A percentile compares a stretch with the other conserved stretches of the same genome.
Evolutionary conservation across 37 sponge, comb jelly and placozoan genomes (phyloP).

Genomic region (Petrosia ficiformis): DNA sequence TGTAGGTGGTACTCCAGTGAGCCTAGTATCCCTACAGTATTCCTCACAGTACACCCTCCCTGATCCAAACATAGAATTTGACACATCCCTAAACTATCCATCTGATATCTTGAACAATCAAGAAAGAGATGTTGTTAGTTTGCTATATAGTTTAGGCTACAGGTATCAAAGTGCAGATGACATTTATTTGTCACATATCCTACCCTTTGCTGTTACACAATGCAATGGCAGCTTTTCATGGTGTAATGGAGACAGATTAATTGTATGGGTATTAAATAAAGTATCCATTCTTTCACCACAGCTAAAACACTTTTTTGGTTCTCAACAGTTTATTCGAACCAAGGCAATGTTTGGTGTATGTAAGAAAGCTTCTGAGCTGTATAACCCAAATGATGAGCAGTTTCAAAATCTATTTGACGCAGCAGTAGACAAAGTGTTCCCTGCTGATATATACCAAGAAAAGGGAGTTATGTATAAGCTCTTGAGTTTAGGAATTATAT

Average conservation of each 20-base stretch:
- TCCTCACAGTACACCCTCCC: conserved; percentile 8
- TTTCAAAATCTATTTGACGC: conserved; percentile 26
- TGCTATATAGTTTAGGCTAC: conserved; percentile 17
- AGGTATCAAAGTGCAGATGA: conserved; percentile 5
- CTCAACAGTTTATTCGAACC: conserved; percentile 4
- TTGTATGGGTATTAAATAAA: conserved; percentile 33
- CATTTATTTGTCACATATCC: conserved; percentile 12
- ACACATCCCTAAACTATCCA: conserved; percentile 16
- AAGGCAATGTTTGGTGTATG: background rate
- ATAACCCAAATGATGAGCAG: conserved; percentile 22
- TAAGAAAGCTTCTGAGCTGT: conserved; percentile 21
- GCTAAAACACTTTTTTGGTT: background rate
- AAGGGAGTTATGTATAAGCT: conserved; percentile 4
- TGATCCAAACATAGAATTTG: background rate
- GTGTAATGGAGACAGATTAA: conserved; percentile 23
- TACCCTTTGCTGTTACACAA: conserved; percentile 15
- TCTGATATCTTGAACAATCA: conserved; percentile 11
- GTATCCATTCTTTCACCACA: too few species aligned
- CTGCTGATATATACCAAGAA: conserved; percentile 8
- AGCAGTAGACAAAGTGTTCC: conserved; percentile 12
- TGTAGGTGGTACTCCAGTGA: background rate
- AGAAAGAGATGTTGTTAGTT: background rate
- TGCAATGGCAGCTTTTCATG: background rate
- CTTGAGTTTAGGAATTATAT: conserved; percentile 17
- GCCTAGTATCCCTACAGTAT: conserved; percentile 10